Percentiles rank a stretch among this genome's conserved stretches.
phyloP scores from a whole-genome alignment of 2,113 vertebrate genomes.

The Cyphomyrus discorhynchus region DNA sequence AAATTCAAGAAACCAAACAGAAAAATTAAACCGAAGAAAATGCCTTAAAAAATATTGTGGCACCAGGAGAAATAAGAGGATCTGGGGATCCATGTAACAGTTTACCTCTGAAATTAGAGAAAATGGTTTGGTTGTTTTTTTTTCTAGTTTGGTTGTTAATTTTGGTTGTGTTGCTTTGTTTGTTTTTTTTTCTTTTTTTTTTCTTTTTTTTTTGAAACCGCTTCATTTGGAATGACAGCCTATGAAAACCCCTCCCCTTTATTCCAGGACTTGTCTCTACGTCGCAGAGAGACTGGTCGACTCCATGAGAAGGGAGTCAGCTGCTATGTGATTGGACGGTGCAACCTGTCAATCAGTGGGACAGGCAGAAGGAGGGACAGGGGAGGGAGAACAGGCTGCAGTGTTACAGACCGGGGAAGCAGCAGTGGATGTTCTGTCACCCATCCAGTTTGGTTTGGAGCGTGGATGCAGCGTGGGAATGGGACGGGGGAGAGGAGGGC shows the following conservation, averaged over 20 bases:
- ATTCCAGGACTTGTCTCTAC: constrained; percentile 51
- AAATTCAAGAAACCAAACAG: constrained; percentile 57
- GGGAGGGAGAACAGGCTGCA: constrained; percentile 55
- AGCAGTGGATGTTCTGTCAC: constrained; percentile 53
- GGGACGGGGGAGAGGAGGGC: constrained; percentile 53
- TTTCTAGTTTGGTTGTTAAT: constrained; percentile 72
- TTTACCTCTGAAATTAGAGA: constrained; percentile 72
- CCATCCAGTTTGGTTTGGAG: constrained; percentile 57
- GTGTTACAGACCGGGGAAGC: constrained; percentile 55
- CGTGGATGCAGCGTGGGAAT: constrained; percentile 50
- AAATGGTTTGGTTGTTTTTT: constrained; percentile 58
- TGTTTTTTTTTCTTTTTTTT: constrained; percentile 51
- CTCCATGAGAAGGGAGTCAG: constrained; percentile 50
- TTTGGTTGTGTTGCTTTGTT: constrained; percentile 69
- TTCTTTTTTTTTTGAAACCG: constrained; percentile 41
- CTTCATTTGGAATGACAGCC: constrained; percentile 64
- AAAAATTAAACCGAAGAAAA: constrained; percentile 45
- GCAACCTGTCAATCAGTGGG: constrained; percentile 48
- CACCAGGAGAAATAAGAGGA: constrained; percentile 75
- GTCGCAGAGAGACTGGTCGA: constrained; percentile 43
- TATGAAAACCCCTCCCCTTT: constrained; percentile 54
- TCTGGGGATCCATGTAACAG: constrained; percentile 69
- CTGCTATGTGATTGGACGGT: constrained; percentile 53
- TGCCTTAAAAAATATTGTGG: constrained; percentile 61
- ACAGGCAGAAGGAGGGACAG: constrained; percentile 57